These are phyloP conservation scores for Helicoverpa assulta DNA, from an alignment of 2,888 invertebrate genomes.

Conservation along the genomic window DNA sequence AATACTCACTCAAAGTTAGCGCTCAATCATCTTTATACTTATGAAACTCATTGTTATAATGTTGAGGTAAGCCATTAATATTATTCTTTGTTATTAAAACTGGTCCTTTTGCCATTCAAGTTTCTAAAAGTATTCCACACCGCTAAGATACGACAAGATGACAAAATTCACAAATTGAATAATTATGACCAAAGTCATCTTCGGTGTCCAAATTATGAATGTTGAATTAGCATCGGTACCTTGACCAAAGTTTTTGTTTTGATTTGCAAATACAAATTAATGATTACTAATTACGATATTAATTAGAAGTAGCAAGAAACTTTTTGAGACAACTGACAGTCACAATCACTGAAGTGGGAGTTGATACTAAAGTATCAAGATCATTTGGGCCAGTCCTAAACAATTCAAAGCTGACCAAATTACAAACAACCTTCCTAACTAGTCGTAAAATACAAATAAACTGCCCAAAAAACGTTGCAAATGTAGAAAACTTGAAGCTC, in stretches of 20 bases:
- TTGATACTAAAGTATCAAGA: background rate
- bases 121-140: too few species aligned
- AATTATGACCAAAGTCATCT: background rate
- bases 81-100: too few species aligned
- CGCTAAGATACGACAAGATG: background rate
- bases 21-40: conserved; percentile 82
- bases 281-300: background rate
- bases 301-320: background rate
- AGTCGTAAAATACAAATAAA: conserved; percentile 28
- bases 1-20: conserved; percentile 88
- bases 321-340: background rate
- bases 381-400: background rate
- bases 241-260: background rate
- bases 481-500: conserved; percentile 33
- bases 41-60: conserved; percentile 88
- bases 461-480: conserved; percentile 18
- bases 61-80: conserved; percentile 83
- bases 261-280: background rate
- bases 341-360: too few species aligned
- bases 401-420: background rate
- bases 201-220: background rate
- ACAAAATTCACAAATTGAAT: background rate
- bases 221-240: background rate
- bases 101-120: too few species aligned
- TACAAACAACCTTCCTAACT: conserved; percentile 12